Evolutionary conservation across 2,888 invertebrate species (phyloP).

Genomic region (Drepana falcataria): DNA sequence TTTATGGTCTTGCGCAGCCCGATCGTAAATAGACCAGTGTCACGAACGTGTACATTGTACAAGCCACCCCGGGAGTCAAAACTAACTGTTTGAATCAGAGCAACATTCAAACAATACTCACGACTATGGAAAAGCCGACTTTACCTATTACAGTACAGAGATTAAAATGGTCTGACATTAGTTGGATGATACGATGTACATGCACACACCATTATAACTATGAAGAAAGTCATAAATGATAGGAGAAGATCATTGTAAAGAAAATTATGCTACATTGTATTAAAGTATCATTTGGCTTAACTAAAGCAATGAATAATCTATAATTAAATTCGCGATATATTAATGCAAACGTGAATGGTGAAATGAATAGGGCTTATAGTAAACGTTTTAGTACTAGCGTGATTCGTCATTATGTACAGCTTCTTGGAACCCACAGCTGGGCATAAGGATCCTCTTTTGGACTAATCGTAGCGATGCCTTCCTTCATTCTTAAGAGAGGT

Average conservation of each 20-base stretch:
- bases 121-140: constrained; percentile 14
- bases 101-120: constrained; percentile 14
- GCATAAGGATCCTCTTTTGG: no score
- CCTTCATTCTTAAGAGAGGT: no score
- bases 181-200: background rate
- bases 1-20: constrained; percentile 48
- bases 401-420: no score
- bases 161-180: background rate
- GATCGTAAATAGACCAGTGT: constrained; percentile 74
- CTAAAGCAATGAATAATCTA: constrained; percentile 19
- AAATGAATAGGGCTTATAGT: constrained; percentile 51
- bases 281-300: constrained; percentile 26
- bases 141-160: constrained; percentile 2
- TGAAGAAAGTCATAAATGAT: background rate
- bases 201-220: background rate
- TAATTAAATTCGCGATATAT: constrained; percentile 45
- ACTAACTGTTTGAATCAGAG: constrained; percentile 60
- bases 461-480: no score
- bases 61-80: constrained; percentile 75
- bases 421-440: no score
- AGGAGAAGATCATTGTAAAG: constrained; percentile 4
- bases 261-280: background rate
- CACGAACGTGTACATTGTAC: constrained; percentile 73
- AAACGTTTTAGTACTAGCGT: constrained; percentile 9
- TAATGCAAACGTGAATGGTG: constrained; percentile 42